phyloP scores from a whole-genome alignment of 92 coral and sea anemone genomes.

The Bergia puertoricense region DNA sequence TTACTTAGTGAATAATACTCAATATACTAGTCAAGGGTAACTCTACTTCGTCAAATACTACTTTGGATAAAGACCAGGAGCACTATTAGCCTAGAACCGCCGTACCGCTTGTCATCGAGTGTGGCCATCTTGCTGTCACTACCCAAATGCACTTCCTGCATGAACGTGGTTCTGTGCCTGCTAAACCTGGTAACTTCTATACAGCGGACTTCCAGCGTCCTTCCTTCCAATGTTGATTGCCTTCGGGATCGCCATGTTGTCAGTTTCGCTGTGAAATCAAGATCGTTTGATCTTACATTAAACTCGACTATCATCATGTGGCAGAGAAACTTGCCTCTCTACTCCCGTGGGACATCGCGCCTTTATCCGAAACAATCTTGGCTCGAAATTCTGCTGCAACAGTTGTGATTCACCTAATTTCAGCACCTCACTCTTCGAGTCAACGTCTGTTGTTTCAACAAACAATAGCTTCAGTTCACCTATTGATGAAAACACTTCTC shows the following conservation, averaged over 20 bases:
- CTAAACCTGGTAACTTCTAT: too few relatives aligned
- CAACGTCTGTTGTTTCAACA: neutral
- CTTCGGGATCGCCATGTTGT: neutral
- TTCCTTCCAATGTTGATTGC: neutral
- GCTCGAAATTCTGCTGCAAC: neutral
- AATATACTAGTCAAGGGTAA: too few relatives aligned
- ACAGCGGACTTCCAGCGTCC: neutral
- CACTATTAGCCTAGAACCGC: too few relatives aligned
- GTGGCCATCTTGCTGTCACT: neutral
- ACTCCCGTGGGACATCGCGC: neutral
- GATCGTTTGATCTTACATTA: neutral
- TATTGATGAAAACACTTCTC: too few relatives aligned
- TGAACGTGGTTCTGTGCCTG: conserved; percentile 2
- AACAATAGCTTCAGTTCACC: neutral
- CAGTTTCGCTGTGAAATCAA: neutral
- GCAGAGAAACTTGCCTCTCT: conserved; percentile 5
- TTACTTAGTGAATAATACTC: too few relatives aligned
- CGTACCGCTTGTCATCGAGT: too few relatives aligned
- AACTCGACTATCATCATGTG: neutral
- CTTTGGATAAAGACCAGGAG: too few relatives aligned
- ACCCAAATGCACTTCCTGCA: neutral
- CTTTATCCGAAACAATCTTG: neutral
- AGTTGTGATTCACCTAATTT: neutral
- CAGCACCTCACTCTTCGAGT: conserved; percentile 1
- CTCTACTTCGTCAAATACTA: too few relatives aligned